A percentile compares a stretch with the other conserved stretches of the same genome.
These are phyloP conservation scores for Clarias gariepinus DNA, from an alignment of 2,113 vertebrate species.

Conservation along the genomic window DNA sequence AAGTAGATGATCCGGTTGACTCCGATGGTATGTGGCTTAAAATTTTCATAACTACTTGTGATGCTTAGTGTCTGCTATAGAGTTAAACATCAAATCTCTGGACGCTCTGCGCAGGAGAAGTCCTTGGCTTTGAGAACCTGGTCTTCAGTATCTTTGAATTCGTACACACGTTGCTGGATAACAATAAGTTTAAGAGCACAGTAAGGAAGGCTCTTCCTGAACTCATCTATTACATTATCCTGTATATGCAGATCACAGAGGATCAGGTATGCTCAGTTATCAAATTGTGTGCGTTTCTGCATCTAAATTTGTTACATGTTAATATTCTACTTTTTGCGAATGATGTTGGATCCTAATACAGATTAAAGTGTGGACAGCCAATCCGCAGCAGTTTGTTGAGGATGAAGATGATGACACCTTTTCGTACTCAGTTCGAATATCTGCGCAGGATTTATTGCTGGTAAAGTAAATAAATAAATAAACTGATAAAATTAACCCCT, in stretches of 20 bases:
- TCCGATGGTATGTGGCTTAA: conserved; percentile 83
- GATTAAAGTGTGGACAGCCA: conserved; percentile 97
- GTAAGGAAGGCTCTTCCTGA: conserved; percentile 96
- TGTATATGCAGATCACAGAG: conserved; percentile 99
- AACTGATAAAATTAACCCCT: not conserved
- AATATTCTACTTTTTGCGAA: not conserved
- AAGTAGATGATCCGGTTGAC: conserved; percentile 94
- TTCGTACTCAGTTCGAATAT: conserved; percentile 96
- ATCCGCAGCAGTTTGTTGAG: conserved; percentile 97
- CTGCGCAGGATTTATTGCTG: conserved; percentile 93
- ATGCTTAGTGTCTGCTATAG: not conserved
- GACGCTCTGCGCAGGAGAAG: conserved; percentile 80
- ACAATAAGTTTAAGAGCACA: conserved; percentile 95
- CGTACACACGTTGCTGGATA: conserved; percentile 94
- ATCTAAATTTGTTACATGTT: not conserved
- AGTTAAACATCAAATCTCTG: not conserved
- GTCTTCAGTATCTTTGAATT: conserved; percentile 99
- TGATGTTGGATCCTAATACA: conserved; percentile 50
- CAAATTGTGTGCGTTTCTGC: not conserved
- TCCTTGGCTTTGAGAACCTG: conserved; percentile 96
- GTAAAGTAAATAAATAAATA: conserved; percentile 68
- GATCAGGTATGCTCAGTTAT: conserved; percentile 73
- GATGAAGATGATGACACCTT: conserved; percentile 98
- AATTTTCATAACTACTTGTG: not conserved
- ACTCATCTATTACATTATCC: conserved; percentile 94